Conservation (phyloP, 1,140 invertebrate species). For the Drosophila ananassae region DNA sequence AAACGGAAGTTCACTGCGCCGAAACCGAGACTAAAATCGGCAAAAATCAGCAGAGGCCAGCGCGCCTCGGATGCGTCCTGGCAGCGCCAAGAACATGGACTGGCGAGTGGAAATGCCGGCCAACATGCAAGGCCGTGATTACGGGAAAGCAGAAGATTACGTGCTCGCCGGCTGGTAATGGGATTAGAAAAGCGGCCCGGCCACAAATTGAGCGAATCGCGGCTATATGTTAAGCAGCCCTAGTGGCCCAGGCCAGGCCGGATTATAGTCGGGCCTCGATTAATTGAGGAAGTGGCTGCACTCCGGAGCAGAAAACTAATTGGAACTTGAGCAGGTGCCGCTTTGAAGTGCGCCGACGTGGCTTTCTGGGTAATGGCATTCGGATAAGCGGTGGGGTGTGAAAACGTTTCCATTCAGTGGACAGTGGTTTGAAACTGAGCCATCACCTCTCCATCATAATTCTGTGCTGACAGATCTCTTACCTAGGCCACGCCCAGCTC, state of each 20-base stretch:
- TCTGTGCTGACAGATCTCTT: slow-evolving; percentile 30
- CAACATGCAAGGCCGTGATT: slow-evolving; percentile 44
- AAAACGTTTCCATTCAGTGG: background rate
- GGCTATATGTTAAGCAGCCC: background rate
- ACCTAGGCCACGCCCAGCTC: slow-evolving; percentile 11
- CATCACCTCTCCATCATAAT: slow-evolving; percentile 13
- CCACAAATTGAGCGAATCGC: slow-evolving; percentile 19
- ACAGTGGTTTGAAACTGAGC: background rate
- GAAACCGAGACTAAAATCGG: slow-evolving; percentile 11
- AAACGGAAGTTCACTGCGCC: slow-evolving; percentile 73
- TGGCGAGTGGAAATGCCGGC: slow-evolving; percentile 16
- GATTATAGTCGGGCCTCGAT: background rate
- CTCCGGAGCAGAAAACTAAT: slow-evolving; percentile 22
- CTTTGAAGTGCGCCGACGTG: slow-evolving; percentile 8
- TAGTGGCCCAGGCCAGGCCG: background rate
- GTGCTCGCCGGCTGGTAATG: slow-evolving; percentile 6
- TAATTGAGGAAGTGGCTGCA: slow-evolving; percentile 18
- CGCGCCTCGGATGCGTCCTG: background rate
- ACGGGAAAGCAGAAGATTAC: slow-evolving; percentile 13
- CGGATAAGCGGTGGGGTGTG: background rate
- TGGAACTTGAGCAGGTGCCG: background rate
- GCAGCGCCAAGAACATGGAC: slow-evolving; percentile 18
- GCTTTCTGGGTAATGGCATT: background rate
- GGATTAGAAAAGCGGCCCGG: slow-evolving; percentile 18
- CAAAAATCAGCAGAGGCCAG: background rate